Evolutionary conservation across 2,888 invertebrate genomes (phyloP).

Genomic region (Anthoptus insignis): DNA sequence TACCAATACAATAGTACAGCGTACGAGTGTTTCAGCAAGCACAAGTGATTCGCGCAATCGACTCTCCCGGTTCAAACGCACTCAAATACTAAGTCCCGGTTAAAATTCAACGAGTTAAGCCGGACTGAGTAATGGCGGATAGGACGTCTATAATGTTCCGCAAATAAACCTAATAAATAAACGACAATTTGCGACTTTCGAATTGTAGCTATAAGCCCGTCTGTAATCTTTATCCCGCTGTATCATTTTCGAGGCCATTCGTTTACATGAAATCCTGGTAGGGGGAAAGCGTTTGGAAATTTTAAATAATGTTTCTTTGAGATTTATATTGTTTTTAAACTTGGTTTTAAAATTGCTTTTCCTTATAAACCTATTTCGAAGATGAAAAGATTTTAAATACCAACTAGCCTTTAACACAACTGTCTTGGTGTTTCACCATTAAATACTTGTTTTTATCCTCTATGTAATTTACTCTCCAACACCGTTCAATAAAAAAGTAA

Average conservation of each 20-base stretch:
- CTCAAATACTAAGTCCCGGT: conserved; percentile 67
- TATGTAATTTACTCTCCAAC: too few species aligned
- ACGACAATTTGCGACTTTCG: conserved; percentile 60
- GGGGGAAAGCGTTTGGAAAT: conserved; percentile 12
- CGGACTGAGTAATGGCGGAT: conserved; percentile 71
- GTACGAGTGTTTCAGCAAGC: not conserved
- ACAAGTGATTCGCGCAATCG: conserved; percentile 29
- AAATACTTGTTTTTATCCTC: too few species aligned
- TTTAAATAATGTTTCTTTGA: conserved; percentile 13
- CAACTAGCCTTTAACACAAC: too few species aligned
- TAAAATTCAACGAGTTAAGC: conserved; percentile 81
- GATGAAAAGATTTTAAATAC: too few species aligned
- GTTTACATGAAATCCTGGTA: conserved; percentile 28
- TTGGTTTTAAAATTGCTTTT: too few species aligned
- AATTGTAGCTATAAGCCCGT: conserved; percentile 43
- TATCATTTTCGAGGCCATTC: conserved; percentile 32
- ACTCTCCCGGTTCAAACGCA: conserved; percentile 53
- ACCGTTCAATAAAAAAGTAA: too few species aligned
- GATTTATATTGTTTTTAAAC: too few species aligned
- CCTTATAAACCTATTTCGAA: too few species aligned
- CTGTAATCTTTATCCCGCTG: conserved; percentile 37
- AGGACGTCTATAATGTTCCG: conserved; percentile 67
- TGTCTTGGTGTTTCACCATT: too few species aligned
- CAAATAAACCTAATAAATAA: conserved; percentile 72
- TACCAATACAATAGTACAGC: too few species aligned